Percentiles rank a stretch among this genome's conserved stretches.
Evolutionary conservation across 2,797 vertebrate genomes (phyloP).

Genomic region (Galago senegalensis): DNA sequence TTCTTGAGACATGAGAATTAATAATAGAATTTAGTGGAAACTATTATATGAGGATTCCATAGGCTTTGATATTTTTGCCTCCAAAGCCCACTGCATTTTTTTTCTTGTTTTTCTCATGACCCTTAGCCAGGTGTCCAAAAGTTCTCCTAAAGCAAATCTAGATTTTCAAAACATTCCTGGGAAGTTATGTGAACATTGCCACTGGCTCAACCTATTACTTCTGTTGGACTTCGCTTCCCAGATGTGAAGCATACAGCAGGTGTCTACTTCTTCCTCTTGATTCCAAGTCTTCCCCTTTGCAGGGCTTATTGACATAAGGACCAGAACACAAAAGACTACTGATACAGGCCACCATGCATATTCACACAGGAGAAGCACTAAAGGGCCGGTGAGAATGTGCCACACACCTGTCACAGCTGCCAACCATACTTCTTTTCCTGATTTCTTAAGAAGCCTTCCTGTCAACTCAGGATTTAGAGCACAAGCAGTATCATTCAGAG

Average conservation of each 20-base stretch:
- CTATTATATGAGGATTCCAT: not conserved
- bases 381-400: not conserved
- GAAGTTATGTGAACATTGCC: not conserved
- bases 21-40: not conserved
- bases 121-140: not conserved
- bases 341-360: not conserved
- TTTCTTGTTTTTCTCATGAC: not conserved
- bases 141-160: slow-evolving; percentile 32
- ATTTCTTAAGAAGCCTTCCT: not conserved
- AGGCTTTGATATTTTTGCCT: not conserved
- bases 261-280: not conserved
- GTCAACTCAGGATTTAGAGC: not conserved
- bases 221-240: not conserved
- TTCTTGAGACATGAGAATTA: not conserved
- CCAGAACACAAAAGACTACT: not conserved
- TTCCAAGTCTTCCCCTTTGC: not conserved
- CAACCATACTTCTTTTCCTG: not conserved
- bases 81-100: not conserved
- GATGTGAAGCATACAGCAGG: not conserved
- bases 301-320: not conserved
- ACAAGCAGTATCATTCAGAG: not conserved
- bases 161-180: not conserved
- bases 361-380: not conserved
- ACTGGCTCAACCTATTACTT: not conserved
- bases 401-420: not conserved